Conservation (phyloP, 1,140 invertebrate species). For the Macrosteles quadrilineatus region DNA sequence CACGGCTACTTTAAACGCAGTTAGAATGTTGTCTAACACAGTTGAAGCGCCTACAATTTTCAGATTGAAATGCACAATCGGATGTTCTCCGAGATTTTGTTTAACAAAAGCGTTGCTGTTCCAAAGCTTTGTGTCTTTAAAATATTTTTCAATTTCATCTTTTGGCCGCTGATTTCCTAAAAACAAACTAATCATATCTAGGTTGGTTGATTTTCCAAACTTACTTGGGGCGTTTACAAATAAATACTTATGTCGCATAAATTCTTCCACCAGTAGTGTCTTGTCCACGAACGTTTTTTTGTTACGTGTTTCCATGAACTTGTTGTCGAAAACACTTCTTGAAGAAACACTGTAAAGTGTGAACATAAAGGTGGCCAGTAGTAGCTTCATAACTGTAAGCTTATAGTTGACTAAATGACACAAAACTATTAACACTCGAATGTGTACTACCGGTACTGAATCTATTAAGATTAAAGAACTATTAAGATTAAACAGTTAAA, state of each 20-base stretch:
- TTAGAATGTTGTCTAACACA: background rate
- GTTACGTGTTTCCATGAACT: background rate
- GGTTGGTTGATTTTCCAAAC: slow-evolving; percentile 1
- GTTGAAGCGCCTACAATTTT: background rate
- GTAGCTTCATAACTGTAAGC: no score
- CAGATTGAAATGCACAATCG: background rate
- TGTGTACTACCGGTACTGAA: no score
- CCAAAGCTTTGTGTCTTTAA: background rate
- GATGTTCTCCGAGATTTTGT: background rate
- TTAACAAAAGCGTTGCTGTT: background rate
- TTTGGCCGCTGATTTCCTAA: background rate
- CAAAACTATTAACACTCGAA: no score
- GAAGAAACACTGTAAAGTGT: no score
- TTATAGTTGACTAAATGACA: no score
- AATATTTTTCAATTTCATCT: background rate
- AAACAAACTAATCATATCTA: slow-evolving; percentile 1
- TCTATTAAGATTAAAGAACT: no score
- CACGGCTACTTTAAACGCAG: background rate
- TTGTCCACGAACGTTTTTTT: background rate
- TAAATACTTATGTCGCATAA: background rate
- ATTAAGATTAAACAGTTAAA: no score
- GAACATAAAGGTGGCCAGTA: no score
- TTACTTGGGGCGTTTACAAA: slow-evolving; percentile 2
- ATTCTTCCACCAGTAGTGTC: background rate
- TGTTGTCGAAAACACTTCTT: background rate